Percentiles rank a stretch among this genome's conserved stretches.
These are phyloP conservation scores for Fopius arisanus DNA, from an alignment of 1,140 invertebrate genomes.

Conservation along the genomic window DNA sequence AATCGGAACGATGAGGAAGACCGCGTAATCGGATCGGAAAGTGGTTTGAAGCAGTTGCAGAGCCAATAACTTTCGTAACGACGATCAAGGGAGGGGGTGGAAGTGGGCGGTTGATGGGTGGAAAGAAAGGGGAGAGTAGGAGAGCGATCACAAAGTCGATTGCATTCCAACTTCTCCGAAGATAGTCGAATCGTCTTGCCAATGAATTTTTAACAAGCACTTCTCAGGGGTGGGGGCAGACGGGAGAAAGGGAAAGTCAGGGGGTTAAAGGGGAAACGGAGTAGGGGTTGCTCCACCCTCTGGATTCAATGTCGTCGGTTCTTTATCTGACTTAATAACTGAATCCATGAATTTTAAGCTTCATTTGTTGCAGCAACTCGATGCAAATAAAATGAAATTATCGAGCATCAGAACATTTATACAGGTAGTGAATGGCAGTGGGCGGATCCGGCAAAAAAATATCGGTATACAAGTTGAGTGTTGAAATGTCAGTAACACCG, in stretches of 20 bases:
- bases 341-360: not conserved
- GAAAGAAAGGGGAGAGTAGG: not conserved
- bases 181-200: not conserved
- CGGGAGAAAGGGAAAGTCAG: too few species aligned
- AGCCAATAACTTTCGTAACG: slow-evolving; percentile 22
- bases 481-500: not conserved
- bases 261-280: not conserved
- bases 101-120: too few species aligned
- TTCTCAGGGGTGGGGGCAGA: not conserved
- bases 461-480: not conserved
- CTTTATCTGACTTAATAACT: not conserved
- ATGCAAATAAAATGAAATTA: not conserved
- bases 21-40: slow-evolving; percentile 31
- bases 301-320: not conserved
- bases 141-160: slow-evolving; percentile 15
- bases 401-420: not conserved
- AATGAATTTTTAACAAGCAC: slow-evolving; percentile 7
- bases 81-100: not conserved
- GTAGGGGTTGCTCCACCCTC: not conserved
- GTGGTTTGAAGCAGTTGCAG: slow-evolving; percentile 16
- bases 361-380: not conserved
- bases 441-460: not conserved
- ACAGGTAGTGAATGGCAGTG: not conserved
- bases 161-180: not conserved
- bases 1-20: slow-evolving; percentile 24